These are phyloP conservation scores for Cryptoblepharus egeriae DNA, from an alignment of 2,797 vertebrate genomes.

Conservation along the genomic window DNA sequence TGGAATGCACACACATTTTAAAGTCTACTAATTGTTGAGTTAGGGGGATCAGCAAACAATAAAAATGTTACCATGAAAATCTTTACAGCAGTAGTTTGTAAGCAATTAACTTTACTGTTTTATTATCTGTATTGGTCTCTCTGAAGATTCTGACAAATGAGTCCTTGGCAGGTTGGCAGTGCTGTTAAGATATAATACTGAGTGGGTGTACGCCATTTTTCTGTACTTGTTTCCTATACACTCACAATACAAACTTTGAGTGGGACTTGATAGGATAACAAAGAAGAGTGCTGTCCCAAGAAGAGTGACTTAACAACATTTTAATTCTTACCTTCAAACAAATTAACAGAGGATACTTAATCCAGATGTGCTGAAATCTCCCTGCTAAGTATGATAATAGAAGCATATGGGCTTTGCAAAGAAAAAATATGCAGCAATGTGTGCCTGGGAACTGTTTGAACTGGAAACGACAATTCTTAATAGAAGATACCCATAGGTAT, in stretches of 20 bases:
- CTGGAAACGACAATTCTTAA: conserved; percentile 45
- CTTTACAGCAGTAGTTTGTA: conserved; percentile 14
- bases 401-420: conserved; percentile 61
- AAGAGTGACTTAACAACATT: conserved; percentile 57
- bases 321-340: conserved; percentile 50
- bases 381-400: conserved; percentile 42
- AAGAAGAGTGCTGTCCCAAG: conserved; percentile 39
- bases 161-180: not conserved
- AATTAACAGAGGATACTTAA: conserved; percentile 56
- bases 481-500: conserved; percentile 49
- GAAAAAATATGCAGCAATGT: conserved; percentile 1
- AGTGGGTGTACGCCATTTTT: not conserved
- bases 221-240: not conserved
- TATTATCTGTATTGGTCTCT: not conserved
- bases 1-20: not conserved
- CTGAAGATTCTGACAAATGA: not conserved
- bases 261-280: conserved; percentile 37
- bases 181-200: not conserved
- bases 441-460: conserved; percentile 45
- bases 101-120: not conserved
- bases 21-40: not conserved
- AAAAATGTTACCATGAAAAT: conserved; percentile 29
- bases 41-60: conserved; percentile 38
- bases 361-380: conserved; percentile 58
- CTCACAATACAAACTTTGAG: not conserved